Conservation (phyloP, 2,113 vertebrate genomes). For the Campylorhamphus procurvoides region DNA sequence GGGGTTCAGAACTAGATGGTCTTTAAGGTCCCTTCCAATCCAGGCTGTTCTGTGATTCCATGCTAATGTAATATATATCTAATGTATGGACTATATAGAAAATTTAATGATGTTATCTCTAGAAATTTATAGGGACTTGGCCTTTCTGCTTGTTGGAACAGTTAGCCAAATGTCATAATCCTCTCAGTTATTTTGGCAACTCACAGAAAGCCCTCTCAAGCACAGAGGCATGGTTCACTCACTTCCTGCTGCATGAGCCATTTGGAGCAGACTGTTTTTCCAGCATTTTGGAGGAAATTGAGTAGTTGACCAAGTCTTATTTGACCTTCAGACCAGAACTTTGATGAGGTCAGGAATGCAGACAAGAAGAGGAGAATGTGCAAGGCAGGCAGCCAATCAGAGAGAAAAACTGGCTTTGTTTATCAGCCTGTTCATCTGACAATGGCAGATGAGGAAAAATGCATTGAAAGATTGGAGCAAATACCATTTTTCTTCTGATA, state of each 20-base stretch:
- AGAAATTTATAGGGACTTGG: neutral
- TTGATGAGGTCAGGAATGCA: neutral
- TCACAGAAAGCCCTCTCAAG: neutral
- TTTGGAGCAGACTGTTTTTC: neutral
- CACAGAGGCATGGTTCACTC: neutral
- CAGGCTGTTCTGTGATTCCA: neutral
- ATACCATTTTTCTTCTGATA: neutral
- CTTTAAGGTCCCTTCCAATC: neutral
- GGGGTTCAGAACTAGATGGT: neutral
- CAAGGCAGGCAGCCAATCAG: neutral
- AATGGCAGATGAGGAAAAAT: neutral
- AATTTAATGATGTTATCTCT: neutral
- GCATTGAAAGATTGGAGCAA: neutral
- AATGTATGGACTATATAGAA: neutral
- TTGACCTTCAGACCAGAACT: neutral
- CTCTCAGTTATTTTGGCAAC: neutral
- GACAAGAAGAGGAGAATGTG: neutral
- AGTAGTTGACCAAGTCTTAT: neutral
- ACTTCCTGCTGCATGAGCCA: neutral
- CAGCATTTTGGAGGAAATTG: neutral
- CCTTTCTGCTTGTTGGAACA: neutral
- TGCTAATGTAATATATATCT: neutral
- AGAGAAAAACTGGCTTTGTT: neutral
- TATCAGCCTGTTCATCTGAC: constrained; percentile 29
- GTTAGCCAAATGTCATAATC: neutral